phyloP scores from a whole-genome alignment of 2,113 vertebrate species.

The Papio anubis region DNA sequence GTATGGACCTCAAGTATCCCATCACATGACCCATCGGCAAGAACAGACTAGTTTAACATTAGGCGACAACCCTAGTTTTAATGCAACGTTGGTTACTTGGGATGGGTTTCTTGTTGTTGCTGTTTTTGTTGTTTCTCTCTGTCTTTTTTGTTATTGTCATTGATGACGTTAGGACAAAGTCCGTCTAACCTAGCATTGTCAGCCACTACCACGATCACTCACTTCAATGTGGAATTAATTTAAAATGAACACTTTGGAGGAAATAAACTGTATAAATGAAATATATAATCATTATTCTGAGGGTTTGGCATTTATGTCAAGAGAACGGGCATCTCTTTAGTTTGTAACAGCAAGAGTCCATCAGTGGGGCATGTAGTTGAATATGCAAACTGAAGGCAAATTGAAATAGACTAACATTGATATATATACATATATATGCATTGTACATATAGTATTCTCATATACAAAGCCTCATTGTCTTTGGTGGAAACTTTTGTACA shows the following conservation, averaged over 20 bases:
- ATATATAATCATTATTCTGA: slow-evolving; percentile 66
- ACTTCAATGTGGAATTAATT: slow-evolving; percentile 54
- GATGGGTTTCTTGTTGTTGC: not conserved
- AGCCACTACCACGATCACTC: not conserved
- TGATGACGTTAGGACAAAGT: not conserved
- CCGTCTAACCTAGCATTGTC: not conserved
- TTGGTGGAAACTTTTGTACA: not conserved
- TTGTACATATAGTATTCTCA: not conserved
- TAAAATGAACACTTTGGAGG: slow-evolving; percentile 39
- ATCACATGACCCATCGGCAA: not conserved
- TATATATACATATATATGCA: not conserved
- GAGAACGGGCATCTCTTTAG: not conserved
- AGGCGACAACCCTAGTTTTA: not conserved
- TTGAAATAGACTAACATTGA: not conserved
- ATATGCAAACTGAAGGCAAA: not conserved
- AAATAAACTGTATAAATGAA: slow-evolving; percentile 70
- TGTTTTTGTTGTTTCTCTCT: not conserved
- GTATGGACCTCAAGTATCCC: not conserved
- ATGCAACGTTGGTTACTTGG: not conserved
- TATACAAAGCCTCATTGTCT: not conserved
- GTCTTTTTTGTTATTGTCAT: not conserved
- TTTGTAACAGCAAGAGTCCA: not conserved
- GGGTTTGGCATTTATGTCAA: slow-evolving; percentile 65
- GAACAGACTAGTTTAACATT: not conserved
- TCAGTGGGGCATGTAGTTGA: not conserved